These are phyloP conservation scores for Choreutis nemorana DNA, from an alignment of 2,888 invertebrate species.

Conservation along the genomic window DNA sequence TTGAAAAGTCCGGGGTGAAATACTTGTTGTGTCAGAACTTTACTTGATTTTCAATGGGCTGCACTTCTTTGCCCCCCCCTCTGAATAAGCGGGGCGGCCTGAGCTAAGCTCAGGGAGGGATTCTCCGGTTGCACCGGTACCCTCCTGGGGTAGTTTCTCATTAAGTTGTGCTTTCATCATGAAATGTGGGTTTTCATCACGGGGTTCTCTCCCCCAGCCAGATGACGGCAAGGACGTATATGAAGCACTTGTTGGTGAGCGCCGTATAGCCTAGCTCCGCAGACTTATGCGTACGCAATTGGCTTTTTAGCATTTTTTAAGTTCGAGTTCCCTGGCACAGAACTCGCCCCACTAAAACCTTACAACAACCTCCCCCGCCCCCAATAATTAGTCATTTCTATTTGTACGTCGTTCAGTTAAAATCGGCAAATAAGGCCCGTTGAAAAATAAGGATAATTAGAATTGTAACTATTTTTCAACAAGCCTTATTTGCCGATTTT, in stretches of 20 bases:
- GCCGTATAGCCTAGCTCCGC: slow-evolving; percentile 1
- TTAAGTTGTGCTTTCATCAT: background rate
- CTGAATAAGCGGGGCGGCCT: background rate
- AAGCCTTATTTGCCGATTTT: too few relatives aligned
- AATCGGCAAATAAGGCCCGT: too few relatives aligned
- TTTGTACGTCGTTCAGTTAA: too few relatives aligned
- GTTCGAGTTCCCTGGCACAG: background rate
- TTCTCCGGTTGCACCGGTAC: background rate
- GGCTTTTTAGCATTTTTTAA: background rate
- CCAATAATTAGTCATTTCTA: too few relatives aligned
- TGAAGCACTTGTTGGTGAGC: slow-evolving; percentile 1
- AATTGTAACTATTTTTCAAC: too few relatives aligned
- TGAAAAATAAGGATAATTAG: too few relatives aligned
- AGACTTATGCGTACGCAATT: slow-evolving; percentile 1
- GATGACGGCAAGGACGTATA: slow-evolving; percentile 1
- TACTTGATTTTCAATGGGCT: too few relatives aligned
- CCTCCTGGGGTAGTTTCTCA: background rate
- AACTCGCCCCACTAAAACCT: background rate
- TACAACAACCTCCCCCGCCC: background rate
- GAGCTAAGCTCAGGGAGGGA: background rate
- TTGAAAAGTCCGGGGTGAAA: background rate
- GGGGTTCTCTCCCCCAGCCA: too few relatives aligned
- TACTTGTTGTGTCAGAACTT: background rate
- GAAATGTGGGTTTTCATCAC: too few relatives aligned
- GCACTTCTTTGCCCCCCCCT: background rate